These are phyloP conservation scores for Epizoanthus stellaris DNA, from an alignment of 92 coral and sea anemone species.

Conservation along the genomic window DNA sequence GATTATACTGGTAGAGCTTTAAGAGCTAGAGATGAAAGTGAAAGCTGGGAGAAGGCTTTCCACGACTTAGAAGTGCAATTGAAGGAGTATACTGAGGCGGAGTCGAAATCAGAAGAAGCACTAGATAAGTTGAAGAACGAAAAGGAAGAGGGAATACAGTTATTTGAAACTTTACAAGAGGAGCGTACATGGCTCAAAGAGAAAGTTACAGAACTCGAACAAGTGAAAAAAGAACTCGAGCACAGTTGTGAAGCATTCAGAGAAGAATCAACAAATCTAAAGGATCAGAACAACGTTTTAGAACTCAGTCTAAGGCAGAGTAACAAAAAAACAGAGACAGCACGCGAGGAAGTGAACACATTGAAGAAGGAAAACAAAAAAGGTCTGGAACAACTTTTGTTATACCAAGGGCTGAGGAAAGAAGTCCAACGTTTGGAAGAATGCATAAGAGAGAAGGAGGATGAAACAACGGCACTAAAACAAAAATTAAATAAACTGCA, in stretches of 20 bases:
- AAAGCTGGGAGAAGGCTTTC: constrained; percentile 19
- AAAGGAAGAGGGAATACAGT: neutral
- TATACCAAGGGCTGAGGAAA: neutral
- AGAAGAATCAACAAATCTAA: constrained; percentile 29
- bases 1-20: constrained; percentile 7
- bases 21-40: constrained; percentile 49
- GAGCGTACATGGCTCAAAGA: constrained; percentile 32
- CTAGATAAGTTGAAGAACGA: neutral
- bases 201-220: constrained; percentile 30
- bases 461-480: neutral
- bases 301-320: constrained; percentile 5
- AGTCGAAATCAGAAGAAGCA: neutral
- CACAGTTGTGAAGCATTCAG: constrained; percentile 21
- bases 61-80: neutral
- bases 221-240: constrained; percentile 22
- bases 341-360: neutral
- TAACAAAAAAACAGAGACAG: neutral
- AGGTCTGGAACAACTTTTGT: neutral
- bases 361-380: neutral
- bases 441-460: neutral
- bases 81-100: neutral
- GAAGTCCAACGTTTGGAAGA: neutral
- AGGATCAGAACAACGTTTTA: constrained; percentile 1
- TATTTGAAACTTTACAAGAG: constrained; percentile 10
- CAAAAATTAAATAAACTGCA: neutral